Evolutionary conservation across 2,113 vertebrate genomes (phyloP), one percentile per base, ranked within the genome.

Genomic region (Ceyx cyanopectus): DNA sequence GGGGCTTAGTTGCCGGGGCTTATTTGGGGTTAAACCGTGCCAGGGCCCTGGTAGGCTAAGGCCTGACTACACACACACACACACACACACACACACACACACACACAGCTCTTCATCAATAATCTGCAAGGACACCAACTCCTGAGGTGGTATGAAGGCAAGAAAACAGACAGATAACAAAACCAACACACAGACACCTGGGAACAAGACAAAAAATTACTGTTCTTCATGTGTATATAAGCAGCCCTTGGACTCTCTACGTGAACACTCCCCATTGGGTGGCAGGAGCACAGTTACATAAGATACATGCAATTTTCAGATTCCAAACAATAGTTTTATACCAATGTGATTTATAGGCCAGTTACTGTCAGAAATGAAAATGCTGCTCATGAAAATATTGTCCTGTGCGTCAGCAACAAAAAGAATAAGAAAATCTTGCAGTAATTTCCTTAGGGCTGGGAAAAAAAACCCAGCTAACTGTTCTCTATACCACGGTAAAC

Each of bases 321-420:
- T 53, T 61, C 54, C 54, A 81, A 94, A 84, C 50, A 81, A 81
- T 8, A 62, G 37, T 81, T 81, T 26, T 18, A 88, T 50, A 53
- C 23, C 69, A 43, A 60, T 79, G 78, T 94, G 90, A 95, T 84
- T 87, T 79, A 93, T 40, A 66, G 78, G 62, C 37, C 32, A 84
- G 62, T 63, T 84, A 62, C 62, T 45, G 58, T 41, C 86, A 95
- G 81, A 89, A 91, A 84, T 46, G 46, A 82, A 89, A 96, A 81
- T 56, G 70, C 54, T 69, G 56, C 66, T 81, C 46, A 15, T 65
- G 67, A 48, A 93, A 78, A 73, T 51, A 69, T 8, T 82, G 90
- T 86, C 89, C 70, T 69, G n/a, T 62, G 51, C 58, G 85, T 85
- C 90, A 80, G 70, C 66, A 96, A 89, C 75, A 54, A 69, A 79